Evolutionary conservation across 2,888 invertebrate genomes (phyloP), one percentile per base, ranked within the genome.

Genomic region (Eupithecia abbreviata): DNA sequence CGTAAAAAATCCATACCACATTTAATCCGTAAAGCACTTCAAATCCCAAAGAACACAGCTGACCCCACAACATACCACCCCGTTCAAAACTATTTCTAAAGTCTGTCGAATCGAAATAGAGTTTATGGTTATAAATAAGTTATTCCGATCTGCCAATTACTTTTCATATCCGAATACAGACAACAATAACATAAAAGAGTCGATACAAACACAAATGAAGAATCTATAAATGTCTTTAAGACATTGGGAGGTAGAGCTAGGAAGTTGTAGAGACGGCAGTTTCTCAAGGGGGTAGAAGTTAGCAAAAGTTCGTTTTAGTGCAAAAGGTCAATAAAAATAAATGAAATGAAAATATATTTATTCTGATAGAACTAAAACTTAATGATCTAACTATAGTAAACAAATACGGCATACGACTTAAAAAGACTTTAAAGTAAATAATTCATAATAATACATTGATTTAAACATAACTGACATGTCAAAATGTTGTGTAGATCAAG

Each of bases 151-250:
- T 88, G 86, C 87, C 92, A 92, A 93, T 93, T 92, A 92, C 90
- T 85, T 89, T 88, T 88, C 85, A 89, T 91, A 90, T 89, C 88
- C 86, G 86, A 87, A 86, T 90, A 88, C 86, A 90, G 91, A 91
- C 85, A 89, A 93, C 92, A 93, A 92, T 93, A 92, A 93, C 91
- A 93, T 93, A 93, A 92, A 92, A 86, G 92, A 91, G 91, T 94
- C 94, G 92, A 93, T 92, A 91, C 87, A 91, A 90, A 93, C 90
- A 94, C 91, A 94, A 93, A 94, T 94, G 94, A 94, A 93, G 93
- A 92, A 93, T 93, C 94, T 93, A 92, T 94, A 93, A 93, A 94
- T 92, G 92, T 88, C 91, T 91, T 93, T 92, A 93, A 92, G 91
- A 92, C 91, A 90, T 91, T 90, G 87, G 87, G 86, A 85, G 83